Base-by-base conservation (phyloP, 1,140 invertebrate species). In the Andricus grossulariae region DNA sequence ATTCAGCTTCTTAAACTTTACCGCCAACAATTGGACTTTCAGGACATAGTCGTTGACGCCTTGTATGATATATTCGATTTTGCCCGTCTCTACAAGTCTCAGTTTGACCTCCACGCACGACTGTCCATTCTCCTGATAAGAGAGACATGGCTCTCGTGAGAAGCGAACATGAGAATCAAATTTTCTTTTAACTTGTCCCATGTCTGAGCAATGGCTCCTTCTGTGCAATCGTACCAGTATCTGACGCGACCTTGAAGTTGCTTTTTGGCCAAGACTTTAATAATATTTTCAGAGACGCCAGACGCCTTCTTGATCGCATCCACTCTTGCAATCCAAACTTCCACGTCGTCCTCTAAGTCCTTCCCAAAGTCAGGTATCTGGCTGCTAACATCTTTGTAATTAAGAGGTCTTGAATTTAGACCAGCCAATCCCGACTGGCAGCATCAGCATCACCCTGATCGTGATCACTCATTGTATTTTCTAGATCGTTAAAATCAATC, bases 151-250 rank as follows among this genome's bases (percentile, higher is more conserved):
- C 15, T 52, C 51, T 52, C 51, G 5, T 52, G 13, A n/a, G 13
- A 52, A 7, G 51, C 51, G n/a, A 52, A 52, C 51, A 52, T 52
- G n/a, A 52, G 51, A n/a, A 52, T 12, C 51, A 52, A 1, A 15
- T 12, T n/a, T 15, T 16, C 51, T 52, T 52, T 52, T 16, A 52
- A 12, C n/a, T 52, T 15, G 15, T 52, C 51, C 51, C 15, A 52
- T 8, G 11, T 1, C 51, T n/a, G 6, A 15, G 51, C 51, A n/a
- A 52, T 52, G 11, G 51, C 16, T 15, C 70, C 70, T 49, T 49
- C 18, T 10, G 39, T 71, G 13, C 18, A 71, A 71, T 71, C 50
- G 16, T 71, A 71, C 70, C 39, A 71, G n/a, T 71, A 39, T 49
- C 70, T 71, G 7, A 15, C 6, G 10, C 50, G 39, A 50, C 70